These are phyloP conservation scores for Calephelis virginiensis DNA, from an alignment of 1,140 invertebrate species.

Conservation along the genomic window DNA sequence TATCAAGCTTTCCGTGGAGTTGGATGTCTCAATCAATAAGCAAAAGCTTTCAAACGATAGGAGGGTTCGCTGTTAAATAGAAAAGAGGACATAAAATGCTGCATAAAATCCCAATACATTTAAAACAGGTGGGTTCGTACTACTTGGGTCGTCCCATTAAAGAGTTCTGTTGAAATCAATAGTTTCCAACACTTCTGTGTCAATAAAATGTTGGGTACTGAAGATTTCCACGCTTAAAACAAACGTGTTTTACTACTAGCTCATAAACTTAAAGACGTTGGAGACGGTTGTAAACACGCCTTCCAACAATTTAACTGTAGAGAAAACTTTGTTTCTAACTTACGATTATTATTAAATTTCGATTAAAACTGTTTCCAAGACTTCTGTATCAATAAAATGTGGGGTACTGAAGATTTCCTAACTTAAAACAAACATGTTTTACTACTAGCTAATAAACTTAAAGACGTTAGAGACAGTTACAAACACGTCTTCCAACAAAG, in stretches of 20 bases:
- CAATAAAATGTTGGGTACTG: slow-evolving; percentile 25
- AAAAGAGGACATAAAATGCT: slow-evolving; percentile 34
- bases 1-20: slow-evolving; percentile 1
- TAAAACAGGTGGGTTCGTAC: slow-evolving; percentile 36
- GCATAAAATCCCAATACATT: slow-evolving; percentile 38
- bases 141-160: slow-evolving; percentile 33
- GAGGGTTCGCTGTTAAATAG: slow-evolving; percentile 30
- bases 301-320: too few species aligned
- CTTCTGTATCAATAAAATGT: too few species aligned
- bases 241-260: slow-evolving; percentile 14
- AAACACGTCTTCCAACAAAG: slow-evolving; percentile 11
- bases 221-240: slow-evolving; percentile 12
- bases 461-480: too few species aligned
- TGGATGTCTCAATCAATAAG: slow-evolving; percentile 11
- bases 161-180: slow-evolving; percentile 36
- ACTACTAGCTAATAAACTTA: too few species aligned
- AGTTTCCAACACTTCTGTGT: slow-evolving; percentile 23
- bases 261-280: too few species aligned
- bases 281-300: too few species aligned
- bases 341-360: too few species aligned
- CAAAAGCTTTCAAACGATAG: slow-evolving; percentile 19
- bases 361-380: too few species aligned
- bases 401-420: too few species aligned
- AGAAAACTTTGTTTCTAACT: too few species aligned
- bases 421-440: too few species aligned